phyloP scores from a whole-genome alignment of 2,797 vertebrate genomes.

The Neosilurus hyrtlii region DNA sequence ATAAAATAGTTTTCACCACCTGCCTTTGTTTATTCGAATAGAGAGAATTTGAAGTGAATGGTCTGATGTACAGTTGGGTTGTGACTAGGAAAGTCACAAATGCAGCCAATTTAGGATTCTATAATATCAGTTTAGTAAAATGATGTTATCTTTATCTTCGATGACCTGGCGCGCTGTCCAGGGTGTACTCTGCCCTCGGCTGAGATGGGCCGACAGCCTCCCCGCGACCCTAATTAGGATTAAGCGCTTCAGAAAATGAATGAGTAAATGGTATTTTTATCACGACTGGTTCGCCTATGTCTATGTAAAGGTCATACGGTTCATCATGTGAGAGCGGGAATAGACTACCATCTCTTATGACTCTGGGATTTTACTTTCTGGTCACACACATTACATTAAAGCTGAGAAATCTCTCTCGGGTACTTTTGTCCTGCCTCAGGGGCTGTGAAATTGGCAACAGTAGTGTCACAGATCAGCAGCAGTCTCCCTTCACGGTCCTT shows the following conservation, averaged over 20 bases:
- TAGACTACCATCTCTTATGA: slow-evolving; percentile 50
- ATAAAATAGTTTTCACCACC: slow-evolving; percentile 19
- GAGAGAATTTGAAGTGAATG: slow-evolving; percentile 19
- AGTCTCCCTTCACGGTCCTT: slow-evolving; percentile 13
- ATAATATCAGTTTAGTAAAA: slow-evolving; percentile 10
- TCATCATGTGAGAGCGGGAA: slow-evolving; percentile 41
- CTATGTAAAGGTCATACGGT: slow-evolving; percentile 28
- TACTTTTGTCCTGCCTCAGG: slow-evolving; percentile 41
- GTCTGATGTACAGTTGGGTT: slow-evolving; percentile 28
- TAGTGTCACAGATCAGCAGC: slow-evolving; percentile 30
- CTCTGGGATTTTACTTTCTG: slow-evolving; percentile 59
- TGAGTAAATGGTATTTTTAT: not conserved
- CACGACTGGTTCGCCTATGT: slow-evolving; percentile 1
- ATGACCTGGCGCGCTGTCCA: no score
- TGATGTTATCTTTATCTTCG: no score
- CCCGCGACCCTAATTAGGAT: no score
- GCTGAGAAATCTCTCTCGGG: slow-evolving; percentile 65
- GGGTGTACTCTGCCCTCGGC: no score
- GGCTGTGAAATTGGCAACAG: slow-evolving; percentile 47
- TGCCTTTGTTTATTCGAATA: slow-evolving; percentile 23
- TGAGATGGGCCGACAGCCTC: no score
- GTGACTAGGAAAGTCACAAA: not conserved
- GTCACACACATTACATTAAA: slow-evolving; percentile 71
- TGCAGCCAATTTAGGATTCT: slow-evolving; percentile 8
- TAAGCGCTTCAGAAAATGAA: no score